A percentile compares a stretch with the other conserved stretches of the same genome.
phyloP scores from a whole-genome alignment of 1,140 invertebrate species.

The Drosophila bocqueti region DNA sequence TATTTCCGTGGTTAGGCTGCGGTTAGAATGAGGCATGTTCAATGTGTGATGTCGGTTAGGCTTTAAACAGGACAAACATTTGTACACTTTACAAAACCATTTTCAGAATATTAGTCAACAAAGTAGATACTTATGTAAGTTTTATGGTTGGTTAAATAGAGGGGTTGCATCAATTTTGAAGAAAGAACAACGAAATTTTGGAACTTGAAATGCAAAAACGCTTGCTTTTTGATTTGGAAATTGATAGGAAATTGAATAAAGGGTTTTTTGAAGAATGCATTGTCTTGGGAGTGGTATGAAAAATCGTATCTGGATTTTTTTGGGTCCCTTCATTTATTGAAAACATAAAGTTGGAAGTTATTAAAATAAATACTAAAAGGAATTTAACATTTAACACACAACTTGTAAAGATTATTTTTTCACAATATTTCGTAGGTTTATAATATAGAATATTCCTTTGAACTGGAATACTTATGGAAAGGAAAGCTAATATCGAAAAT shows the following conservation, averaged over 20 bases:
- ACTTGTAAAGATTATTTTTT: not conserved
- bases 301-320: not conserved
- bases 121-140: conserved; percentile 12
- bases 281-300: conserved; percentile 7
- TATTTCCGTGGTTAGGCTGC: conserved; percentile 6
- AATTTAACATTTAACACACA: not conserved
- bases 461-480: not conserved
- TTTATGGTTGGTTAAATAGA: conserved; percentile 25
- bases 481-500: not conserved
- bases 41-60: conserved; percentile 41
- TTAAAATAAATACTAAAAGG: not conserved
- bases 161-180: conserved; percentile 35
- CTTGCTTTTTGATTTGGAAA: conserved; percentile 5
- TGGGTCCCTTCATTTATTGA: not conserved
- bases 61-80: conserved; percentile 73
- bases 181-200: conserved; percentile 7
- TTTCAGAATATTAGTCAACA: conserved; percentile 26
- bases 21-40: conserved; percentile 29
- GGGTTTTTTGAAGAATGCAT: not conserved
- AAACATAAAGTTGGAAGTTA: not conserved
- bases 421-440: not conserved
- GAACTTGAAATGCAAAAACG: conserved; percentile 1
- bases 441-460: no score
- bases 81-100: conserved; percentile 63
- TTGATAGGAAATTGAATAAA: not conserved